A percentile compares a stretch with the other conserved stretches of the same genome.
These are phyloP conservation scores for Gambusia yucatana DNA, from an alignment of 2,797 vertebrate genomes.

Conservation along the genomic window DNA sequence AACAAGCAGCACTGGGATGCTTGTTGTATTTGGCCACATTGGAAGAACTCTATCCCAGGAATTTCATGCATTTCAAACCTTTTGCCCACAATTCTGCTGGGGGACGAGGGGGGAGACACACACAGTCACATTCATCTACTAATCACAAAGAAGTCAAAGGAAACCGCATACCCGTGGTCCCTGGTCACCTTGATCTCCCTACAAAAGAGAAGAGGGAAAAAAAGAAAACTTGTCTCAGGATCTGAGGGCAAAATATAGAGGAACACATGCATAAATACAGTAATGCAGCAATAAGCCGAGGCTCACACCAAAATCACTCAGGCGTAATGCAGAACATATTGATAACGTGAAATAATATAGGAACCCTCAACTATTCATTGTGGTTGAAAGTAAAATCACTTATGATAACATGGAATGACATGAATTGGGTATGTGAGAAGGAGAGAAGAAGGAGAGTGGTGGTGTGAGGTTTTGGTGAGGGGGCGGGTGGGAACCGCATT, in stretches of 20 bases:
- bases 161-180: constrained; percentile 95
- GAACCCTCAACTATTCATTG: constrained; percentile 73
- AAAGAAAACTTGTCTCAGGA: constrained; percentile 59
- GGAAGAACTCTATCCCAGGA: constrained; percentile 71
- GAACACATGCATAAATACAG: constrained; percentile 17
- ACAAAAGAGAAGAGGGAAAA: constrained; percentile 77
- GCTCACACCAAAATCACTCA: constrained; percentile 44
- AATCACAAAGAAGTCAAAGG: constrained; percentile 63
- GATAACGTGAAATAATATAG: constrained; percentile 70
- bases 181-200: constrained; percentile 99
- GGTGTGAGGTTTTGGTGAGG: constrained; percentile 59
- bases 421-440: constrained; percentile 49
- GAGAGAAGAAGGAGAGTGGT: constrained; percentile 35
- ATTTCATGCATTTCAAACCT: constrained; percentile 77
- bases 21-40: constrained; percentile 74
- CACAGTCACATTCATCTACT: constrained; percentile 67
- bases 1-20: constrained; percentile 60
- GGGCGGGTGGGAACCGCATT: constrained; percentile 31
- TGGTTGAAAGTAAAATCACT: constrained; percentile 74
- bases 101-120: constrained; percentile 46
- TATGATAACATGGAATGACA: constrained; percentile 79
- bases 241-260: constrained; percentile 12
- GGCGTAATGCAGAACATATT: constrained; percentile 69
- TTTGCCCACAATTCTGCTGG: constrained; percentile 66
- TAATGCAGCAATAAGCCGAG: constrained; percentile 43